phyloP scores from a whole-genome alignment of 2,888 invertebrate genomes.

The Liopterus haemorrhoidalis region DNA sequence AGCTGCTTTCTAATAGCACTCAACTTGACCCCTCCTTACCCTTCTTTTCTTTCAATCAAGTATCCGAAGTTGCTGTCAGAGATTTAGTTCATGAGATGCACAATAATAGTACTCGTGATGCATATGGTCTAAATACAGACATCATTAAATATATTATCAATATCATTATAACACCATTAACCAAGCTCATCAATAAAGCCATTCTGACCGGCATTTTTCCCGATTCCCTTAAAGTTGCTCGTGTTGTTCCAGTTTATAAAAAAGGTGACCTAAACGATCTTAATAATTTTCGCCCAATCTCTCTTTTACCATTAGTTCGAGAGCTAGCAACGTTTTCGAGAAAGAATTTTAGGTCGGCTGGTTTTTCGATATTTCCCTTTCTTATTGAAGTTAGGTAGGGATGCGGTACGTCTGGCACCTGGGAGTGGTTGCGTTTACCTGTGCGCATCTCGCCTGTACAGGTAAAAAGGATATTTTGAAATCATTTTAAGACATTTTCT shows the following conservation, averaged over 20 bases:
- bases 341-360: too few relatives aligned
- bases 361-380: too few relatives aligned
- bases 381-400: too few relatives aligned
- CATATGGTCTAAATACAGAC: conserved; percentile 7
- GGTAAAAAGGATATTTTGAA: too few relatives aligned
- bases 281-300: conserved; percentile 12
- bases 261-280: conserved; percentile 8
- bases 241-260: conserved; percentile 11
- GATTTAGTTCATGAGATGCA: conserved; percentile 4
- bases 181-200: conserved; percentile 1
- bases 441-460: too few relatives aligned
- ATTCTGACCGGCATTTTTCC: conserved; percentile 5
- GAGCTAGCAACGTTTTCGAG: too few relatives aligned
- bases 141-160: conserved; percentile 7
- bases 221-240: conserved; percentile 1
- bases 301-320: conserved; percentile 4
- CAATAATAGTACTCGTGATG: conserved; percentile 1
- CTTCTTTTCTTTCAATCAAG: too few relatives aligned
- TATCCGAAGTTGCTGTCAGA: conserved; percentile 10
- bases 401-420: too few relatives aligned
- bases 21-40: too few relatives aligned
- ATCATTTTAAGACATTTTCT: too few relatives aligned
- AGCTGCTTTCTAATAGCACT: too few relatives aligned
- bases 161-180: conserved; percentile 7
- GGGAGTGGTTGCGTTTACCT: too few relatives aligned